Evolutionary conservation across 2,797 vertebrate genomes (phyloP).

Genomic region (Hydrophis major): DNA sequence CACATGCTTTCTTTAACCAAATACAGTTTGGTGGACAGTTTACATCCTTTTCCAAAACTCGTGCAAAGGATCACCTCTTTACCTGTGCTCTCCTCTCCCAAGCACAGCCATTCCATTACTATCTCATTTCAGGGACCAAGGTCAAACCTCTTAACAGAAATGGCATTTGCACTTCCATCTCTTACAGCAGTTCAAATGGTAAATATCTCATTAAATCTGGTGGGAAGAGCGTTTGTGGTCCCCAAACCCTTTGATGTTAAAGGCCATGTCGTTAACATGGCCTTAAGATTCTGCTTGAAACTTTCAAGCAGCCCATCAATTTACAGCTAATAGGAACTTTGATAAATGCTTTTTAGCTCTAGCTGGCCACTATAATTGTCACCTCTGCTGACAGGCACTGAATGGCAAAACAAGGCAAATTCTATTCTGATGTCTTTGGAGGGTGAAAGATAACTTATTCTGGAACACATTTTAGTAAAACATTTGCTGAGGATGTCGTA

Average conservation of each 20-base stretch:
- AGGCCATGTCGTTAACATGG: constrained; percentile 39
- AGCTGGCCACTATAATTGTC: constrained; percentile 37
- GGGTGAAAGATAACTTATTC: background rate
- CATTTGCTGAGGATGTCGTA: background rate
- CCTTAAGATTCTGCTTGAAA: constrained; percentile 41
- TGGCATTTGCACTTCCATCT: constrained; percentile 34
- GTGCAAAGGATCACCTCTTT: background rate
- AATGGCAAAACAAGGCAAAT: constrained; percentile 28
- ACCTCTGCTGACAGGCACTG: constrained; percentile 28
- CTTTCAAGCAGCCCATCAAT: constrained; percentile 48
- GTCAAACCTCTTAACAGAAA: constrained; percentile 30
- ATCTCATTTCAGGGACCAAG: background rate
- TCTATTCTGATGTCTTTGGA: constrained; percentile 6
- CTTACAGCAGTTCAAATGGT: constrained; percentile 29
- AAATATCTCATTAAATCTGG: constrained; percentile 49
- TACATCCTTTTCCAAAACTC: background rate
- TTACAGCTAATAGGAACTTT: constrained; percentile 43
- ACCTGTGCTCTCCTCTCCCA: background rate
- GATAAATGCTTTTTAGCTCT: constrained; percentile 46
- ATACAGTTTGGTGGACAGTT: background rate
- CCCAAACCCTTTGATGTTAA: constrained; percentile 48
- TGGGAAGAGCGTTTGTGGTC: constrained; percentile 8
- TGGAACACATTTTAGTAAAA: background rate
- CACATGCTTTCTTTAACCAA: background rate
- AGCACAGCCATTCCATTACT: background rate